Conservation (phyloP, 2,113 vertebrate genomes). For the Sphaerodactylus townsendi region DNA sequence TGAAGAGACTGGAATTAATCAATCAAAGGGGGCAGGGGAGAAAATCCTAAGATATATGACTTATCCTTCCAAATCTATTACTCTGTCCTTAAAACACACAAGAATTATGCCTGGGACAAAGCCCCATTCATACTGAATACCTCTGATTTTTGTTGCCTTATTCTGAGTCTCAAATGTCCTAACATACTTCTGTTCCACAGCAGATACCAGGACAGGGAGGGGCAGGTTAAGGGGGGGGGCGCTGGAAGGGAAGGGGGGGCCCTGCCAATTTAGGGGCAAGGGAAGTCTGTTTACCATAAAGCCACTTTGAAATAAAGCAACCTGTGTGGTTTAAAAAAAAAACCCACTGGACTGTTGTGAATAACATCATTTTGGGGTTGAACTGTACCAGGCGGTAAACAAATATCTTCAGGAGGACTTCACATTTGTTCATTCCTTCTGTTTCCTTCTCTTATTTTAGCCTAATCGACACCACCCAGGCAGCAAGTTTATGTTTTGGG, state of each 20-base stretch:
- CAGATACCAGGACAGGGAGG: conserved; percentile 38
- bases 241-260: not conserved
- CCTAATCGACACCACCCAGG: too few relatives aligned
- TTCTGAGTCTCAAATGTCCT: conserved; percentile 58
- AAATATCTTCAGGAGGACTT: too few relatives aligned
- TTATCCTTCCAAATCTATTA: conserved; percentile 75
- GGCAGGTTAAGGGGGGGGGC: not conserved
- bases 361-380: not conserved
- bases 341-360: conserved; percentile 1
- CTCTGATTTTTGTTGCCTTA: conserved; percentile 71
- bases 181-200: conserved; percentile 55
- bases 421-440: too few relatives aligned
- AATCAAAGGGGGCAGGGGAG: conserved; percentile 66
- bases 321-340: not conserved
- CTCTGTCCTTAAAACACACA: conserved; percentile 72
- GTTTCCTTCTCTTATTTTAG: too few relatives aligned
- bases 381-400: not conserved
- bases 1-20: conserved; percentile 75
- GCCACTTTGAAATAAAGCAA: not conserved
- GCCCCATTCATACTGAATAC: conserved; percentile 65
- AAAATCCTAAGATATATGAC: conserved; percentile 76
- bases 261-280: conserved; percentile 26
- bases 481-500: too few relatives aligned
- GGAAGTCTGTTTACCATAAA: conserved; percentile 31
- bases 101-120: conserved; percentile 63